Conservation (phyloP, 2,888 invertebrate species). For the Malachius bipustulatus region DNA sequence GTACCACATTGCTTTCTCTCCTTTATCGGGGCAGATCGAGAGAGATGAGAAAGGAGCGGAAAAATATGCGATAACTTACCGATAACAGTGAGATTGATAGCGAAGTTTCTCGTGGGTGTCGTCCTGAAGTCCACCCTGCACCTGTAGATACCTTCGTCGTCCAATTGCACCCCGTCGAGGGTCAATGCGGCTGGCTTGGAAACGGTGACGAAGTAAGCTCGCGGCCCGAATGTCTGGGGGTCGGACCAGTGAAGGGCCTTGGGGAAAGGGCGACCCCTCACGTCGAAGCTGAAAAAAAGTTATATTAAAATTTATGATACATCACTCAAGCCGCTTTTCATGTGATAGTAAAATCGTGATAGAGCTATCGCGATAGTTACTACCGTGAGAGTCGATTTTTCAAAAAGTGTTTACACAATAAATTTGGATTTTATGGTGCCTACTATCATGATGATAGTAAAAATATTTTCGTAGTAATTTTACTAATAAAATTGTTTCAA, state of each 20-base stretch:
- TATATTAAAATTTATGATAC: constrained; percentile 2
- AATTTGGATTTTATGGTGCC: too few species aligned
- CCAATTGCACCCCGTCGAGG: constrained; percentile 70
- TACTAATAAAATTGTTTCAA: too few species aligned
- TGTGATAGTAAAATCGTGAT: too few species aligned
- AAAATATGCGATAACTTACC: constrained; percentile 51
- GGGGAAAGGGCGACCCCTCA: constrained; percentile 66
- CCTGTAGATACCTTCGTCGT: constrained; percentile 77
- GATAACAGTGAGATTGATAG: constrained; percentile 79
- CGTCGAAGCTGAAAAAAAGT: constrained; percentile 64
- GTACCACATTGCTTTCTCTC: too few species aligned
- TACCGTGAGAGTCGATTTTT: too few species aligned
- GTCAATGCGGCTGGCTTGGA: constrained; percentile 71
- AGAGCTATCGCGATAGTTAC: too few species aligned
- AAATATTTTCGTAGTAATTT: too few species aligned
- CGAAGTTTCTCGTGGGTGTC: constrained; percentile 78
- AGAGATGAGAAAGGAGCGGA: too few species aligned
- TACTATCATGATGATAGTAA: too few species aligned
- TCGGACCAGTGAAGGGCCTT: constrained; percentile 79
- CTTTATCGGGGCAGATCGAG: too few species aligned
- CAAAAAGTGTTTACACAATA: too few species aligned
- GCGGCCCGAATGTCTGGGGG: constrained; percentile 67
- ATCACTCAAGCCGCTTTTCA: too few species aligned
- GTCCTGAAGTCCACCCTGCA: constrained; percentile 85
- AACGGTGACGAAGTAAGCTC: constrained; percentile 74